Conservation (phyloP, 1,140 invertebrate genomes). For the Zaprionus davidi region DNA sequence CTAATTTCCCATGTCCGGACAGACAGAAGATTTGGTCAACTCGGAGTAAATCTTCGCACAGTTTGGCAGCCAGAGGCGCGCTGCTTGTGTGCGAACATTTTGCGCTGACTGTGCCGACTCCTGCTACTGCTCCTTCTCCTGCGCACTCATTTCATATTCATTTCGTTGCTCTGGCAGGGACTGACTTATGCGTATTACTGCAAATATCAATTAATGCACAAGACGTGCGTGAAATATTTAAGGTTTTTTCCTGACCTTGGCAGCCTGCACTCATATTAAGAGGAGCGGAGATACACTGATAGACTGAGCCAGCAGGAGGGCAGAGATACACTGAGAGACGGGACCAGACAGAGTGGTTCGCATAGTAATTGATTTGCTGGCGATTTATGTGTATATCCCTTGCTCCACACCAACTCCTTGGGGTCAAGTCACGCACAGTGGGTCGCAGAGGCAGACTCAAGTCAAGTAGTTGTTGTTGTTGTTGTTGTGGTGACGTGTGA, state of each 20-base stretch:
- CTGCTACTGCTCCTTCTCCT: slow-evolving; percentile 17
- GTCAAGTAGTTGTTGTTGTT: slow-evolving; percentile 20
- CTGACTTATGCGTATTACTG: slow-evolving; percentile 79
- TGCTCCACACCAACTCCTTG: slow-evolving; percentile 13
- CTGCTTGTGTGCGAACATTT: slow-evolving; percentile 21
- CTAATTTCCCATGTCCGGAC: slow-evolving; percentile 56
- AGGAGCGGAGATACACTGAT: no score
- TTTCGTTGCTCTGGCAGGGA: slow-evolving; percentile 61
- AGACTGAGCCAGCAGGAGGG: no score
- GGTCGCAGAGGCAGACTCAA: slow-evolving; percentile 11
- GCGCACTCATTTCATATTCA: slow-evolving; percentile 71
- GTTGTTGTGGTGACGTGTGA: slow-evolving; percentile 20
- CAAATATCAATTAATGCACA: slow-evolving; percentile 80
- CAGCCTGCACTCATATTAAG: slow-evolving; percentile 19
- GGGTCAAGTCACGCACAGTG: slow-evolving; percentile 61
- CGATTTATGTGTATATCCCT: slow-evolving; percentile 64
- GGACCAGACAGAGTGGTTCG: slow-evolving; percentile 35
- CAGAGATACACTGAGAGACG: no score
- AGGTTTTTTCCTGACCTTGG: slow-evolving; percentile 66
- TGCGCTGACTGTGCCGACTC: slow-evolving; percentile 8
- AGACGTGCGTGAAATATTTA: slow-evolving; percentile 75
- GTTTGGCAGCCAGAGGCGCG: neutral
- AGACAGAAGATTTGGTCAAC: slow-evolving; percentile 23
- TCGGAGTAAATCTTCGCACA: slow-evolving; percentile 23
- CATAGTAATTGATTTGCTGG: slow-evolving; percentile 72